Base-by-base conservation (phyloP, 2,797 vertebrate genomes). In the Sphenopsis melanotis region DNA sequence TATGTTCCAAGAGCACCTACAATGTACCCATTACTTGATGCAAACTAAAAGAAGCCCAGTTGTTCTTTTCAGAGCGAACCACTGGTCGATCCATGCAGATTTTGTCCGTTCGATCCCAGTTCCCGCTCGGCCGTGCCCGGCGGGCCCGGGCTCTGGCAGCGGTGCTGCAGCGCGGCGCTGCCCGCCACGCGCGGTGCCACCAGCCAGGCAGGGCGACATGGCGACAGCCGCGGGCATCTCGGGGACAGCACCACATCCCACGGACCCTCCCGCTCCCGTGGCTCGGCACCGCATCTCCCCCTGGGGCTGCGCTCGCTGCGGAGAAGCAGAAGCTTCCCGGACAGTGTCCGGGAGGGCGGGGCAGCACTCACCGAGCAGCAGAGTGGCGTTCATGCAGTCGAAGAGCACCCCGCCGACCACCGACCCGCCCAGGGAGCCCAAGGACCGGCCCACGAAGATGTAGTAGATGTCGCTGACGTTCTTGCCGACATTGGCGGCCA, bases 381-480 rank as follows among this genome's bases (percentile, higher is more conserved):
- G 97, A 23, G 98, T 94, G 12, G 98, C 98, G 96, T 99, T 98
- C 97, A 98, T 95, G 87, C 72, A 97, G 91, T 99, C 99, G 53
- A 99, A 98, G 69, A 99, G 98, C 56, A 98, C 15, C 46, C 99
- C 99, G 20, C 98, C 99, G 21, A 99, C 4, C 30, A 99, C 95
- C 20, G 99, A 99, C 9, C 99, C 99, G 3, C 97, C 96, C 34
- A 99, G 98, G 97, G 98, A 99, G 32, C 99, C 99, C 2, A 95
- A 82, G 2, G 99, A 98, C 5, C 99, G 98, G 3, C 99, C 99
- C 11, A 99, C 98, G 39, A 99, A 99, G 96, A 99, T 98, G 90
- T 98, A 98, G 57, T 98, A 99, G 87, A 99, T 98, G 83, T 98
- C 98, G 97, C 98, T 98, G 96, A 99, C 98, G 94, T 98, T 98